A percentile compares a stretch with the other conserved stretches of the same genome.
Evolutionary conservation across 2,888 invertebrate species (phyloP).

Genomic region (Platerodrilus igneus): DNA sequence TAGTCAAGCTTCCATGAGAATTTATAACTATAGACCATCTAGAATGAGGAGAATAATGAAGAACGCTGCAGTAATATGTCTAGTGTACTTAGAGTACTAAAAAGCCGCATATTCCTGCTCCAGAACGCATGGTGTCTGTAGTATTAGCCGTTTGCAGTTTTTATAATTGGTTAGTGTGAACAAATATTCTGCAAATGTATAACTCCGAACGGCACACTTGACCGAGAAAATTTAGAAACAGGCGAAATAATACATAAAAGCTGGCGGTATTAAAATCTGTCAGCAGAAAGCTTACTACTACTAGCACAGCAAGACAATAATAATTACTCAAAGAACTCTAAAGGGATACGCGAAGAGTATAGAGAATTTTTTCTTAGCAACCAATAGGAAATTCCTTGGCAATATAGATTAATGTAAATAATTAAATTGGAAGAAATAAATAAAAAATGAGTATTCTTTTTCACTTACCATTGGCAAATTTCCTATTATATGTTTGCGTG

Average conservation of each 20-base stretch:
- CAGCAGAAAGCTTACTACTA: conserved; percentile 7
- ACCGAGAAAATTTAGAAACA: conserved; percentile 20
- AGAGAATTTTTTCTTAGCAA: conserved; percentile 11
- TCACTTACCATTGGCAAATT: conserved; percentile 5
- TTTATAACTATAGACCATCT: no score
- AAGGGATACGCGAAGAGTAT: conserved; percentile 11
- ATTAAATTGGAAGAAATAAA: no score
- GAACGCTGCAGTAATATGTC: conserved; percentile 23
- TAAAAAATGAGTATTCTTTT: no score
- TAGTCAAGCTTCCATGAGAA: conserved; percentile 21
- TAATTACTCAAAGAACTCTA: conserved; percentile 13
- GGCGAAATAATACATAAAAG: conserved; percentile 14
- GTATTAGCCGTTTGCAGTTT: conserved; percentile 21
- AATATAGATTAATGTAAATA: conserved; percentile 12
- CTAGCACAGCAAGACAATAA: conserved; percentile 12
- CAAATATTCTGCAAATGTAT: conserved; percentile 20
- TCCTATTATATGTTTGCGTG: not conserved
- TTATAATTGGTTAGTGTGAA: conserved; percentile 20
- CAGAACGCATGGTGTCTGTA: conserved; percentile 19
- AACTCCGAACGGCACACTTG: conserved; percentile 21
- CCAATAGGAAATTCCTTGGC: conserved; percentile 12
- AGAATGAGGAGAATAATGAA: conserved; percentile 12
- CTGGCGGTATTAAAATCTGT: conserved; percentile 8
- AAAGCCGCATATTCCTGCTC: conserved; percentile 20
- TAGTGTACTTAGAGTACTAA: conserved; percentile 21